Evolutionary conservation across 2,113 vertebrate genomes (phyloP).

Genomic region (Recurvirostra avosetta): DNA sequence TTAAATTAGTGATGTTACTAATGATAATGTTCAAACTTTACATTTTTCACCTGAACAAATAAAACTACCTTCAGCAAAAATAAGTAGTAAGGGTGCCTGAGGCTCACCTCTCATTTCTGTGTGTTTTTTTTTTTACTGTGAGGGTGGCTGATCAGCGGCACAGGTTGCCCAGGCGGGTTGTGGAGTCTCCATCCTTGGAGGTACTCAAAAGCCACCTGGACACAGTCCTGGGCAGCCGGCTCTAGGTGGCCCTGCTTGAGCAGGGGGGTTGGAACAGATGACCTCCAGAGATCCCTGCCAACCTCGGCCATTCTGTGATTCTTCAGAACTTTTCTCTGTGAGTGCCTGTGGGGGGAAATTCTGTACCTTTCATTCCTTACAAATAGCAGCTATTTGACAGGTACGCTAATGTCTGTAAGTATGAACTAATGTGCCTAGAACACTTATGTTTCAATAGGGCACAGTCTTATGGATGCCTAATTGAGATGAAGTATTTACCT

Average conservation of each 20-base stretch:
- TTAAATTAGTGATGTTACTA: neutral
- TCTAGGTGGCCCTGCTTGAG: too few relatives aligned
- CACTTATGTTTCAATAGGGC: neutral
- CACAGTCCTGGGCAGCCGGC: too few relatives aligned
- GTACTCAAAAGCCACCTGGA: too few relatives aligned
- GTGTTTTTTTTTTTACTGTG: too few relatives aligned
- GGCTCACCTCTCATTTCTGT: neutral
- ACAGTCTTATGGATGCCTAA: neutral
- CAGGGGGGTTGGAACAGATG: too few relatives aligned
- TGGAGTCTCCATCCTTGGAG: too few relatives aligned
- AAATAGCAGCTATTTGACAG: neutral
- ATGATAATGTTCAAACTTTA: neutral
- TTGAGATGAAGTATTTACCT: slow-evolving; percentile 14
- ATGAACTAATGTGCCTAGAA: neutral
- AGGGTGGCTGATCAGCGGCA: too few relatives aligned
- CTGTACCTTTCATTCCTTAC: neutral
- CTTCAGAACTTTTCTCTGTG: neutral
- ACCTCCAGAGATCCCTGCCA: too few relatives aligned
- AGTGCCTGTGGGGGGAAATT: neutral
- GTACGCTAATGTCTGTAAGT: neutral
- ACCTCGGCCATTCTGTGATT: neutral
- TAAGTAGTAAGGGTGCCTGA: neutral
- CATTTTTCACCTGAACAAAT: neutral
- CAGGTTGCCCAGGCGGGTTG: too few relatives aligned
- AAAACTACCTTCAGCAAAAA: neutral